Conservation (phyloP, 1,140 invertebrate species). For the Papilio polytes region DNA sequence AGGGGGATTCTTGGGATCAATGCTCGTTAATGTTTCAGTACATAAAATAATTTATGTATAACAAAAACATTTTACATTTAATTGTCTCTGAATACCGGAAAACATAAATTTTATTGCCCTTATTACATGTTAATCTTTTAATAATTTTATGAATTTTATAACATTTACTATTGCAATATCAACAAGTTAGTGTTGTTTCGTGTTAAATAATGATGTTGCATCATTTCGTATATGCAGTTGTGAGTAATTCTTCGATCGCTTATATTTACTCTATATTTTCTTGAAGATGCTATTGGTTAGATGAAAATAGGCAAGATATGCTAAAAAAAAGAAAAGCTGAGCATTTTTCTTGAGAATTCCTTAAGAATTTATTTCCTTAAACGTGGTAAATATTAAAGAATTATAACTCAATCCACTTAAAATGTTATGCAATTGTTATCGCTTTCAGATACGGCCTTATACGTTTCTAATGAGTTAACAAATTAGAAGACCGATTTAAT, state of each 20-base stretch:
- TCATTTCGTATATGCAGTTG: neutral
- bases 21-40: too few relatives aligned
- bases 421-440: neutral
- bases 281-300: too few relatives aligned
- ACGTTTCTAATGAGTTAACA: neutral
- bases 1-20: too few relatives aligned
- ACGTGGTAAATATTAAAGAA: neutral
- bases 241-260: neutral
- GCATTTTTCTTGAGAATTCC: too few relatives aligned
- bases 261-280: too few relatives aligned
- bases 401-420: neutral
- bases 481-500: constrained; percentile 7
- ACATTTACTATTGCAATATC: neutral
- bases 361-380: neutral
- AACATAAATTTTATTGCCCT: neutral
- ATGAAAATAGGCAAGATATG: too few relatives aligned
- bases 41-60: neutral
- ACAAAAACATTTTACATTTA: neutral
- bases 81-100: constrained; percentile 6
- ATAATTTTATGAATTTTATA: constrained; percentile 10
- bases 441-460: neutral
- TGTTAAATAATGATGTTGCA: neutral
- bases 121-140: constrained; percentile 2
- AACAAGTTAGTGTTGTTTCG: neutral
- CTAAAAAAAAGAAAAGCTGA: too few relatives aligned